A percentile compares a stretch with the other conserved stretches of the same genome.
phyloP scores from a whole-genome alignment of 2,888 invertebrate species.

The Furcula furcula region DNA sequence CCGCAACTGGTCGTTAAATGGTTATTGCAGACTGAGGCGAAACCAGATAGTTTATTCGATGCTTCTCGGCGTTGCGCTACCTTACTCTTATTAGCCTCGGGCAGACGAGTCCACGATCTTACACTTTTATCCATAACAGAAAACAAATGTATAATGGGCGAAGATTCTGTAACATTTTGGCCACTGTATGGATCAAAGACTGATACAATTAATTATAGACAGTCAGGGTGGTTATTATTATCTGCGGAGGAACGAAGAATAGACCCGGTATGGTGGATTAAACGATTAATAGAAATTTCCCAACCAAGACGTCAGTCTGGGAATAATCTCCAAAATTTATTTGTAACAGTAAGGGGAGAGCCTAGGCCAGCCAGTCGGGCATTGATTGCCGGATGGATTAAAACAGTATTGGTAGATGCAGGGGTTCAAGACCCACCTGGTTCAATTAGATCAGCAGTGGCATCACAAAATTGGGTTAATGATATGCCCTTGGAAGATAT shows the following conservation, averaged over 20 bases:
- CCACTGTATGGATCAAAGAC: constrained; percentile 5
- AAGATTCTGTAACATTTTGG: not conserved
- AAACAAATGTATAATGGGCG: not conserved
- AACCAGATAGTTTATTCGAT: not conserved
- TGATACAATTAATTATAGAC: not conserved
- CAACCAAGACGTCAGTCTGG: no score
- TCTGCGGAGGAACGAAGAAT: not conserved
- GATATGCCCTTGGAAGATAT: not conserved
- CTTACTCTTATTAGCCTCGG: not conserved
- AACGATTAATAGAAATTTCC: no score
- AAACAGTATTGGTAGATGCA: no score
- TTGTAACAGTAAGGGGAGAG: no score
- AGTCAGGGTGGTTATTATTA: constrained; percentile 3
- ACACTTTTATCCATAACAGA: not conserved
- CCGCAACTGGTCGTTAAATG: not conserved
- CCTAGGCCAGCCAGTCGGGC: no score
- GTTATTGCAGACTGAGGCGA: not conserved
- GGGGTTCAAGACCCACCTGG: not conserved
- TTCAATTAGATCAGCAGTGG: not conserved
- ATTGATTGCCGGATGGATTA: no score
- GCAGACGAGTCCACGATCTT: not conserved
- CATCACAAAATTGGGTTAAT: not conserved
- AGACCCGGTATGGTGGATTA: no score
- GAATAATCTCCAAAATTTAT: no score
- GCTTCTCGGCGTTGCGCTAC: not conserved